phyloP scores from a whole-genome alignment of 2,113 vertebrate genomes.

The Epinephelus lanceolatus region DNA sequence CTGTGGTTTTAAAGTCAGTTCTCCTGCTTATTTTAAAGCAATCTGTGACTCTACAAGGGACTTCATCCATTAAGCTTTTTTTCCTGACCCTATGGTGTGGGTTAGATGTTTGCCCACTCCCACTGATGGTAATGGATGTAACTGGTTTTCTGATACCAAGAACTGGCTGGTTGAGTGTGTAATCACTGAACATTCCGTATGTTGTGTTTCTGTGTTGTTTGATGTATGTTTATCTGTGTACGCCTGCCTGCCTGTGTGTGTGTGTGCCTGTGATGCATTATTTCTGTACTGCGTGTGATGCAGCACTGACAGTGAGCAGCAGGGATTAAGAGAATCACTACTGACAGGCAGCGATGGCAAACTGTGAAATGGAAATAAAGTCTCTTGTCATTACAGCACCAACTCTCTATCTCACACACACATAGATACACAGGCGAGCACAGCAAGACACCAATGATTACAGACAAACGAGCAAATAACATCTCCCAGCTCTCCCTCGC shows the following conservation, averaged over 20 bases:
- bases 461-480: slow-evolving; percentile 80
- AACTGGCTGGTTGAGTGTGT: slow-evolving; percentile 29
- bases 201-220: background rate
- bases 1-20: background rate
- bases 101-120: slow-evolving; percentile 43
- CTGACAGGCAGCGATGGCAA: slow-evolving; percentile 81
- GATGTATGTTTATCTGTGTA: slow-evolving; percentile 33
- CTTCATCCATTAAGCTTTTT: slow-evolving; percentile 3
- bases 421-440: slow-evolving; percentile 56
- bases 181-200: slow-evolving; percentile 41
- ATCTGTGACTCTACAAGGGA: slow-evolving; percentile 34
- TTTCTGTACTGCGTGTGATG: slow-evolving; percentile 56
- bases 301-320: slow-evolving; percentile 68
- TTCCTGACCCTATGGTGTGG: slow-evolving; percentile 26
- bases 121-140: slow-evolving; percentile 55
- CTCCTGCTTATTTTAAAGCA: slow-evolving; percentile 32
- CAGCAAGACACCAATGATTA: slow-evolving; percentile 78
- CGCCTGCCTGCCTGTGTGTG: slow-evolving; percentile 8
- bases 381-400: slow-evolving; percentile 79
- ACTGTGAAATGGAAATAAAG: slow-evolving; percentile 83
- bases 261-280: slow-evolving; percentile 53
- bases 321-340: slow-evolving; percentile 77
- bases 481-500: slow-evolving; percentile 72
- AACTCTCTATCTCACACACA: slow-evolving; percentile 51
- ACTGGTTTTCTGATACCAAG: slow-evolving; percentile 64